phyloP scores from a whole-genome alignment of 2,797 vertebrate genomes.

The Malacoraja senta region DNA sequence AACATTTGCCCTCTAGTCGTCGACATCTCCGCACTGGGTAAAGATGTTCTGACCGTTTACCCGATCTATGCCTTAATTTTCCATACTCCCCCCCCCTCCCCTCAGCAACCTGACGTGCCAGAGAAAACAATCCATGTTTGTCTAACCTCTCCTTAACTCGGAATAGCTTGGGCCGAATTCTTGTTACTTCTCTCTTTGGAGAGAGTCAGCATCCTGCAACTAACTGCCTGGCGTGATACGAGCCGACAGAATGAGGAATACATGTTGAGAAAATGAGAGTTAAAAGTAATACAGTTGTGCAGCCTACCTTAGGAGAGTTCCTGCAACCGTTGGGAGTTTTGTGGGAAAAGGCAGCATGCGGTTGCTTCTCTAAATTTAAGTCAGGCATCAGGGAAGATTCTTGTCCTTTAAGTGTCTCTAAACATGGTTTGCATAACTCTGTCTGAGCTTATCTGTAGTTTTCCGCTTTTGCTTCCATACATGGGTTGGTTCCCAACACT shows the following conservation, averaged over 20 bases:
- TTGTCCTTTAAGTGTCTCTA: slow-evolving; percentile 76
- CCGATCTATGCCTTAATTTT: too few relatives aligned
- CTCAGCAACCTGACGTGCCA: too few relatives aligned
- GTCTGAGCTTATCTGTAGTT: slow-evolving; percentile 78
- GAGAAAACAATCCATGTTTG: too few relatives aligned
- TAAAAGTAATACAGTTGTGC: neutral
- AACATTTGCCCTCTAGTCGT: too few relatives aligned
- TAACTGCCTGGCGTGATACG: neutral
- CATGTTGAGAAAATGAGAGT: neutral
- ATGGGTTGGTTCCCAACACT: slow-evolving; percentile 80
- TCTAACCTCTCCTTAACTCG: too few relatives aligned
- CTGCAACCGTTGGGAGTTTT: slow-evolving; percentile 50
- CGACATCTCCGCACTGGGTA: too few relatives aligned
- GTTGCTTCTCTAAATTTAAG: slow-evolving; percentile 74
- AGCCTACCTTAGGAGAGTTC: slow-evolving; percentile 62
- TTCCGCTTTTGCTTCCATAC: slow-evolving; percentile 80
- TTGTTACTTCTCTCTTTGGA: neutral
- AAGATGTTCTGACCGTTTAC: too few relatives aligned
- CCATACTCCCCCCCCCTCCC: too few relatives aligned
- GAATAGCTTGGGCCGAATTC: neutral
- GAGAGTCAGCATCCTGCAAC: neutral
- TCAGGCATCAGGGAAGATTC: slow-evolving; percentile 63
- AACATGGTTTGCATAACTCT: slow-evolving; percentile 79
- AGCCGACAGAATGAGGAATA: neutral
- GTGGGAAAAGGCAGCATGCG: slow-evolving; percentile 52